Base-by-base conservation (phyloP, 2,888 invertebrate genomes). In the Dorcus parallelipipedus region DNA sequence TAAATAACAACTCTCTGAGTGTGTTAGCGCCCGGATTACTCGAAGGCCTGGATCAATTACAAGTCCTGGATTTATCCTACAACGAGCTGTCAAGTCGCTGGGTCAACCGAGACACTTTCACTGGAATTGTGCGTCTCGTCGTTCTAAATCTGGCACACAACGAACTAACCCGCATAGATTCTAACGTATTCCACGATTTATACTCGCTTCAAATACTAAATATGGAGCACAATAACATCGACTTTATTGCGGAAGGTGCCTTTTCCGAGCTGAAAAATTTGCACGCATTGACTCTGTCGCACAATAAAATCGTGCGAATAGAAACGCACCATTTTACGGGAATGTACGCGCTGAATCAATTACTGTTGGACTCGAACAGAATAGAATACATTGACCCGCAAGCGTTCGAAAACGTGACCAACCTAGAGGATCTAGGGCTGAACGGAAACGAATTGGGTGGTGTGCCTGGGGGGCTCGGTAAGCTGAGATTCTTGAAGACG, bases 31-130 rank as follows among this genome's bases (percentile, higher is more conserved):
- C 90, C 9, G 90, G 89, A 43, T 78, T 91, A 39, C 79, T 93
- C 57, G 87, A 88, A 76, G 87, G 86, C 59, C 79, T 92, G 61
- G 86, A 87, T 70, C 87, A 90, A 72, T 77, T 92, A 58, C 86
- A 88, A 76, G 84, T 86, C 68, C 79, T 91, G 64, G 90, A 91
- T 76, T 79, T 91, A 70, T 88, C 89, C 48, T 81, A 81, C 59
- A 91, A 91, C 76, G 86, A 89, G 71, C 78, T 92, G 67, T 87
- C 87, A n/a, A 89, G 87, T 71, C 86, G 85, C 65, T 90, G 89
- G 87, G 86, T 91, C 51, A 89, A 88, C 68, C 82, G 88, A 69
- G 89, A 90, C 69, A 89, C 90, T 23, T 91, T 93, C 78, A 84
- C 87, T 23, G 88, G 87, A 60, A 80, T 92, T 50, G 85, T 87